phyloP scores from a whole-genome alignment of 2,888 invertebrate species.

The Hemaris fuciformis region DNA sequence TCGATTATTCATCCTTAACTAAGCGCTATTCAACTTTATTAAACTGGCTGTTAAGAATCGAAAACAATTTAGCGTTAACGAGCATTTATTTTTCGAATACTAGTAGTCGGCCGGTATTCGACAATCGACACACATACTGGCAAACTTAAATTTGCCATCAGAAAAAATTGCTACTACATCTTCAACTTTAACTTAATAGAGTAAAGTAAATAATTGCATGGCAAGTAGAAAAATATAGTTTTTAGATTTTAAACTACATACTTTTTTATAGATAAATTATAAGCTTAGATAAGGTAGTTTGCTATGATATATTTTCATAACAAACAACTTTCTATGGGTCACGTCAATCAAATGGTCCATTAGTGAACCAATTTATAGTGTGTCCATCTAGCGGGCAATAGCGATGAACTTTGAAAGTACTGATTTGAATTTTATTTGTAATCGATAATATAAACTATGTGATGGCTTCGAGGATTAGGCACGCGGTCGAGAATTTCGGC shows the following conservation, averaged over 20 bases:
- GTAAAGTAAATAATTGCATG: background rate
- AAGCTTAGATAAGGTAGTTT: background rate
- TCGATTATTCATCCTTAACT: conserved; percentile 11
- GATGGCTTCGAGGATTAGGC: too few relatives aligned
- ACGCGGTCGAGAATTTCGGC: too few relatives aligned
- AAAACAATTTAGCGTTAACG: conserved; percentile 62
- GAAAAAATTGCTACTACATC: background rate
- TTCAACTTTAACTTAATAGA: background rate
- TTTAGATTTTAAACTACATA: background rate
- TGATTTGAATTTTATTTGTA: background rate
- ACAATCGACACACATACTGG: conserved; percentile 31
- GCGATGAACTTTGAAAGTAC: too few relatives aligned
- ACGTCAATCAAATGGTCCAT: conserved; percentile 45
- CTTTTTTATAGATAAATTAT: background rate
- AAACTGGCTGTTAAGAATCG: conserved; percentile 18
- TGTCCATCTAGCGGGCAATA: conserved; percentile 65
- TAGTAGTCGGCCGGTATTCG: conserved; percentile 49
- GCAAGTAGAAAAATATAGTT: background rate
- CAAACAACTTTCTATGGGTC: conserved; percentile 51
- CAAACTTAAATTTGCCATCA: conserved; percentile 22
- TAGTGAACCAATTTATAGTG: conserved; percentile 42
- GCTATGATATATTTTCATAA: background rate
- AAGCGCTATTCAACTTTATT: conserved; percentile 1
- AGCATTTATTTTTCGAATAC: conserved; percentile 59
- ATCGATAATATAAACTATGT: background rate